Evolutionary conservation across 2,113 vertebrate species (phyloP), one percentile per base, ranked within the genome.

Genomic region (Callionymus lyra): DNA sequence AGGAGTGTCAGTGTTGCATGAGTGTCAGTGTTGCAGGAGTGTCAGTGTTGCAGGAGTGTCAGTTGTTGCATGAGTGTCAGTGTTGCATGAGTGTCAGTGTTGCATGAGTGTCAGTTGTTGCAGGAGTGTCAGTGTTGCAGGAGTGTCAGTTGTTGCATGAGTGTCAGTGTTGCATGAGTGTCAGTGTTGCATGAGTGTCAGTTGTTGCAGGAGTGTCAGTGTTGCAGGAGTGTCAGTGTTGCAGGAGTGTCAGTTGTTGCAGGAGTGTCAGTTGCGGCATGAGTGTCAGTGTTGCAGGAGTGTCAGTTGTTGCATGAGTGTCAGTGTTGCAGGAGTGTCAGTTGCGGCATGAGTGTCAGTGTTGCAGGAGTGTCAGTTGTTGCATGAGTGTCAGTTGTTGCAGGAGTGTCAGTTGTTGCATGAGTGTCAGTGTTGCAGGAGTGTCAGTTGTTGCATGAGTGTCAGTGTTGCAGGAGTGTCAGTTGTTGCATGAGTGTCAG

Each of bases 401-500:
- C n/a, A n/a, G n/a, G n/a, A n/a, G n/a, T n/a, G 85, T 85, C 68
- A 16, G 45, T 10, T 40, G 3, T 31, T 41, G 34, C 33, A 54
- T 56, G 53, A 54, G 1, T 59, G 11, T 34, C 31, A 57, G 45
- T 44, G n/a, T n/a, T n/a, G n/a, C n/a, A n/a, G n/a, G n/a, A n/a
- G n/a, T 47, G 51, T 56, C 34, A 0, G n/a, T n/a, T n/a, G n/a
- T n/a, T n/a, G n/a, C n/a, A n/a, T n/a, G n/a, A n/a, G n/a, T n/a
- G n/a, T n/a, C 21, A 27, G 21, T 27, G 4, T 27, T 4, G 21
- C 21, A 27, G 4, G 21, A 27, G 21, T n/a, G 21, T 27, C 21
- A 31, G 6, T 39, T 44, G n/a, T 38, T n/a, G n/a, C n/a, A n/a
- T n/a, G n/a, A n/a, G n/a, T n/a, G 85, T 85, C 68, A 16, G 45